phyloP scores from a whole-genome alignment of 2,797 vertebrate species.

The Schizopygopsis pylzovi region DNA sequence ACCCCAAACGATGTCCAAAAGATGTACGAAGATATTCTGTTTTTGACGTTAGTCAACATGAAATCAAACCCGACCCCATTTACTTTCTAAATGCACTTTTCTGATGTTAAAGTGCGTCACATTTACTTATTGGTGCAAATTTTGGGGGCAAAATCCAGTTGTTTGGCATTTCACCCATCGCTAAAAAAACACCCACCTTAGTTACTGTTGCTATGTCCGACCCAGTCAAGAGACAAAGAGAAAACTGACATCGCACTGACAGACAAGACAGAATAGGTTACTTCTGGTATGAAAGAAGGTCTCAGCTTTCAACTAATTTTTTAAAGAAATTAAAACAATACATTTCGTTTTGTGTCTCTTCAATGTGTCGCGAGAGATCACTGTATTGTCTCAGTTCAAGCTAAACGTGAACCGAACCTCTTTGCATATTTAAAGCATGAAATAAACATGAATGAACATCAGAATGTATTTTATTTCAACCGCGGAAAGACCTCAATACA shows the following conservation, averaged over 20 bases:
- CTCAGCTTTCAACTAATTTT: not conserved
- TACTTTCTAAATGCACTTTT: conserved; percentile 6
- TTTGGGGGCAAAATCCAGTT: not conserved
- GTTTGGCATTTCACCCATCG: not conserved
- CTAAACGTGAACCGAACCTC: no score
- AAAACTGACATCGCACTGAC: not conserved
- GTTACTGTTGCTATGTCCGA: not conserved
- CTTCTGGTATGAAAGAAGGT: not conserved
- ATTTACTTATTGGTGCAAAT: no score
- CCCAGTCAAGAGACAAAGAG: not conserved
- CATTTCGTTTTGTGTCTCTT: no score
- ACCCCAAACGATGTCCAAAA: conserved; percentile 34
- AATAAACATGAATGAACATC: not conserved
- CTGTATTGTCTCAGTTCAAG: no score
- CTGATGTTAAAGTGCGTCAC: not conserved
- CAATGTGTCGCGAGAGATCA: no score
- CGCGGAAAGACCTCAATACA: not conserved
- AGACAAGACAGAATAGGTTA: not conserved
- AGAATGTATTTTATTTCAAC: not conserved
- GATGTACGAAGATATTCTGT: not conserved
- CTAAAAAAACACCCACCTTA: not conserved
- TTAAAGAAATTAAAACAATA: no score
- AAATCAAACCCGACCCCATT: not conserved
- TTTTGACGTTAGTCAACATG: not conserved
- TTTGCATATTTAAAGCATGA: no score